Base-by-base conservation (phyloP, 2,888 invertebrate species). In the Hemicrepidius hirtus region DNA sequence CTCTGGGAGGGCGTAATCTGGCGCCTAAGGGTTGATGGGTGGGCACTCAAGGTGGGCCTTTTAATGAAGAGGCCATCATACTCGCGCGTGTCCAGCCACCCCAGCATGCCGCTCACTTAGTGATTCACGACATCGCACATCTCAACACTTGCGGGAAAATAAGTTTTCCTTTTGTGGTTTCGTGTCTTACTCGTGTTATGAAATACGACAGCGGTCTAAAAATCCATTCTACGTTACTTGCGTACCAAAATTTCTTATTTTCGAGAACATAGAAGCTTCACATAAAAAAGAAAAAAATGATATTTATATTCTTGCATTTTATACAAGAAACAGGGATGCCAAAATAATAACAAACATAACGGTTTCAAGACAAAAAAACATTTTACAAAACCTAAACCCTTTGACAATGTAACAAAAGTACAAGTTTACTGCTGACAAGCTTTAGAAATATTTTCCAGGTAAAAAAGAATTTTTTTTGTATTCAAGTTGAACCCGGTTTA, bases 1-100 rank as follows among this genome's bases (percentile, higher is more conserved):
- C 64, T 32, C 12, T 44, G 59, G n/a, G 57, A 55, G 55, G 65
- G 49, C 41, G 37, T 66, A 66, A 55, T 62, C 46, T 53, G 64
- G 62, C 44, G 68, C 68, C 64, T 57, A 21, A 46, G 72, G 63
- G 59, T 50, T 18, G 37, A 44, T 55, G 67, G 40, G 72, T 68
- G 72, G 50, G 41, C 64, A 63, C 65, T 65, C 67, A 60, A 68
- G 64, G 68, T 73, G 64, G 63, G 60, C 53, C 69, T 55, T 73
- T 60, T 73, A 68, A 73, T 68, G 68, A 69, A 73, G 69, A 65
- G 68, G 69, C 75, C 75, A 76, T 76, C 76, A 76, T 76, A 59
- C 59, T 60, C 59, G 75, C 71, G 73, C 76, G 76, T 76, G 76
- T 73, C 68, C 68, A 55, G 46, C 53, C 68, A 50, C 68, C 71